Percentiles rank a stretch among this genome's conserved stretches.
Evolutionary conservation across 2,888 invertebrate species (phyloP).

Genomic region (Hirtodrosophila trivittata): DNA sequence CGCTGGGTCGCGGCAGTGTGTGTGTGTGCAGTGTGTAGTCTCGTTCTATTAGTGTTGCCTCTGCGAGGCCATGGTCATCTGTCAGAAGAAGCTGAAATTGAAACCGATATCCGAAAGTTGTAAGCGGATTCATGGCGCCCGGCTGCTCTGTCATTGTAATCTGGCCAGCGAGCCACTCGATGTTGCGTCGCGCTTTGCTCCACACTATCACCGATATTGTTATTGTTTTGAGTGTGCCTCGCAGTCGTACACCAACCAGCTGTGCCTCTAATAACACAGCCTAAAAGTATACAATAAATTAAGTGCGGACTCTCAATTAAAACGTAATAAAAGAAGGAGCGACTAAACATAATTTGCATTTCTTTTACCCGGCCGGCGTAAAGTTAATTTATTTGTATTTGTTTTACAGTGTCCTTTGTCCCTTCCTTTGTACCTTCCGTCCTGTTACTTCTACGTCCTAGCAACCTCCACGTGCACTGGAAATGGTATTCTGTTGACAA

Average conservation of each 20-base stretch:
- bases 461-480: no score
- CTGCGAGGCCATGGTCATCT: slow-evolving; percentile 45
- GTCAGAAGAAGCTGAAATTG: slow-evolving; percentile 48
- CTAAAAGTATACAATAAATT: slow-evolving; percentile 8
- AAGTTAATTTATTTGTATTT: no score
- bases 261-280: background rate
- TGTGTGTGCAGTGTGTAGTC: slow-evolving; percentile 1
- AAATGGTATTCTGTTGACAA: no score
- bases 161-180: slow-evolving; percentile 33
- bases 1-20: no score
- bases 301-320: background rate
- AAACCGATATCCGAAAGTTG: slow-evolving; percentile 45
- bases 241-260: background rate
- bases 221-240: background rate
- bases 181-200: background rate
- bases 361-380: background rate
- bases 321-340: slow-evolving; percentile 3
- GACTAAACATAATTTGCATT: background rate
- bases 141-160: slow-evolving; percentile 29
- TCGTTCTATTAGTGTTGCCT: background rate
- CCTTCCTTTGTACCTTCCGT: no score
- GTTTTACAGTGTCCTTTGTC: no score
- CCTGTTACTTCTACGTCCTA: no score
- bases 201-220: background rate
- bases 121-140: slow-evolving; percentile 54